A percentile compares a stretch with the other conserved stretches of the same genome.
Conservation (phyloP, 2,113 vertebrate genomes). For the Chlorodrepanis virens region DNA sequence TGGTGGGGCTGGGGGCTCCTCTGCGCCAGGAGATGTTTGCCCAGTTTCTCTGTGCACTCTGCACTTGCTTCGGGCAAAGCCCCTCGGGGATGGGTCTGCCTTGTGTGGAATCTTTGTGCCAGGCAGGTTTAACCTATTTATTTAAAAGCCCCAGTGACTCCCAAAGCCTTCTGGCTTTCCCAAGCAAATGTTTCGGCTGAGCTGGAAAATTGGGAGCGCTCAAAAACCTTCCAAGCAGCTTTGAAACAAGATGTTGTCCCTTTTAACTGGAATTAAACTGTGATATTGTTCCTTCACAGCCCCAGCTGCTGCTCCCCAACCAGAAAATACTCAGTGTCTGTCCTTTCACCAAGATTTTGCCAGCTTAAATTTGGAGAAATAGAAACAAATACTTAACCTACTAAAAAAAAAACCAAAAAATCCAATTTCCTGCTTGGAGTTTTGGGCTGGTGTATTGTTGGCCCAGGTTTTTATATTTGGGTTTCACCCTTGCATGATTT, state of each 20-base stretch:
- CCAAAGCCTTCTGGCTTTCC: not conserved
- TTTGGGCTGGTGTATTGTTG: not conserved
- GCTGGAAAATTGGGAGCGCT: not conserved
- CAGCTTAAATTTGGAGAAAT: not conserved
- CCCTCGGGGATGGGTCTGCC: not conserved
- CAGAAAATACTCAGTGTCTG: not conserved
- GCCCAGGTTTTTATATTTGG: not conserved
- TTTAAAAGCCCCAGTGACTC: not conserved
- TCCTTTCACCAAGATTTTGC: not conserved
- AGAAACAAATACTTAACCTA: not conserved
- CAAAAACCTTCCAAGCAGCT: not conserved
- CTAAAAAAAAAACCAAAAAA: not conserved
- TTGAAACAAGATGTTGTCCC: not conserved
- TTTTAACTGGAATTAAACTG: not conserved
- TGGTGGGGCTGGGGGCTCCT: not conserved
- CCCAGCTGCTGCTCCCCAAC: not conserved
- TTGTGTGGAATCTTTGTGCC: not conserved
- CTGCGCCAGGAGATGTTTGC: not conserved
- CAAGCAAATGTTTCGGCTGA: not conserved
- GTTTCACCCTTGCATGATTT: not conserved
- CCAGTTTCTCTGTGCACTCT: rapidly evolving
- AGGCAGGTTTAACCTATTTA: not conserved
- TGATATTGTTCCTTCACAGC: not conserved
- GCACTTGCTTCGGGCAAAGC: not conserved
- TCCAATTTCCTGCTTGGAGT: not conserved